A percentile compares a stretch with the other conserved stretches of the same genome.
These are phyloP conservation scores for zebrafish (Danio rerio) DNA, from an alignment of 2,113 vertebrate species.

Conservation along the genomic window GRCz12tu NC_133190.1:32406001-32406500, in stretches of 20 bases:
- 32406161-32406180: slow-evolving; percentile 89
- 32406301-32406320: slow-evolving; percentile 82
- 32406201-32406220: slow-evolving; percentile 86
- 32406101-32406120: background rate
- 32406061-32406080: slow-evolving; percentile 9
- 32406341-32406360: too few relatives aligned
- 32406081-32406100: background rate
- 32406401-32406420: too few relatives aligned
- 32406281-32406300: slow-evolving; percentile 84
- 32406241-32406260: slow-evolving; percentile 88
- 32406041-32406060: background rate
- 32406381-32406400: too few relatives aligned
- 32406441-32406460: too few relatives aligned
- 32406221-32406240: slow-evolving; percentile 88
- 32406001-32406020: background rate
- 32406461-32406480: too few relatives aligned
- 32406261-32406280: slow-evolving; percentile 83
- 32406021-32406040: slow-evolving; percentile 1
- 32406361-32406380: too few relatives aligned
- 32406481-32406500: too few relatives aligned
- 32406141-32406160: slow-evolving; percentile 70
- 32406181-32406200: slow-evolving; percentile 89
- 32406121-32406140: background rate
- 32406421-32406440: too few relatives aligned
- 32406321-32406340: slow-evolving; percentile 71